Base-by-base conservation (phyloP, 2,888 invertebrate species). In the Acleris cristana region DNA sequence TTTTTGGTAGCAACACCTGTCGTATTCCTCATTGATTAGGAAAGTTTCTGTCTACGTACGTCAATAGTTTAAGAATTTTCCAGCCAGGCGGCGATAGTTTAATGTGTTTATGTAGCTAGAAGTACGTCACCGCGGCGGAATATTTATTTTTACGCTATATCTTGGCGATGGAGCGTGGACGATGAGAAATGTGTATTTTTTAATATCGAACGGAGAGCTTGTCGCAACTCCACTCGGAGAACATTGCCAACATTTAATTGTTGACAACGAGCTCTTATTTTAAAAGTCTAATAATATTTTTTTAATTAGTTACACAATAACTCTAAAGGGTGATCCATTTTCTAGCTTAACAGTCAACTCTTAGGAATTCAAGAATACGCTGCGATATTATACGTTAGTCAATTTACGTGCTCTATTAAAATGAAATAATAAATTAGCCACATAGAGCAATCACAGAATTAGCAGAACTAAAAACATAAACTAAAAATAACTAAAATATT, bases 91-190 rank as follows among this genome's bases (percentile, higher is more conserved):
- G 65, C 65, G 71, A 71, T 69, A 59, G 71, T 70, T 69, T 70
- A 58, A 72, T 70, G 66, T 69, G 69, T 69, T 70, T 62, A 54
- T 65, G 68, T 65, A 49, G 68, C 69, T 30, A 55, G 40, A 26
- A 30, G 44, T 52, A 69, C 70, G 70, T 70, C 59, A 72, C 70
- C 52, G 64, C 78, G 79, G 77, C 71, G 71, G 73, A 75, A 78
- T 71, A 72, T 73, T 78, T 82, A 82, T 83, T 83, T 82, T 77
- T 65, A 74, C 63, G 53, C 62, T 65, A 75, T 78, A 78, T 79
- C 79, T 80, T 80, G 80, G 78, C 79, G 69, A 69, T 64, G 69
- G 68, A 73, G 77, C 75, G 74, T 71, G 75, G 73, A 76, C 74
- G 75, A 76, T 81, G 79, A 83, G 80, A 81, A 81, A 82, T 77